Evolutionary conservation across 2,797 vertebrate genomes (phyloP).

Genomic region (Oophaga sylvatica): DNA sequence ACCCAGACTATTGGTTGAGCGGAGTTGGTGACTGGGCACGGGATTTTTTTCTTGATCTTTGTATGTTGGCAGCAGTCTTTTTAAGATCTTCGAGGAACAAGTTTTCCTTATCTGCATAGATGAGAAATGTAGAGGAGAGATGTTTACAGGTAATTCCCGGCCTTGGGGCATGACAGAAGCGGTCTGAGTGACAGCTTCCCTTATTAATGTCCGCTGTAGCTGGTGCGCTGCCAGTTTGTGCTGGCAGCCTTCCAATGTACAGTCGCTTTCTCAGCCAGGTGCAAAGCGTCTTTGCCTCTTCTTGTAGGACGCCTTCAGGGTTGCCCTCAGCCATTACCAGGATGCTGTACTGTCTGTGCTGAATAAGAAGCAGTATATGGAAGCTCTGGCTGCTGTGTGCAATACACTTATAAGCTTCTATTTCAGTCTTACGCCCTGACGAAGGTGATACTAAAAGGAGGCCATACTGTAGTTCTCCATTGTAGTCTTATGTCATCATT

Average conservation of each 20-base stretch:
- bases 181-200: slow-evolving; percentile 73
- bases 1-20: background rate
- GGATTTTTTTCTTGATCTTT: background rate
- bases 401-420: background rate
- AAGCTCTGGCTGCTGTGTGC: background rate
- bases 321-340: slow-evolving; percentile 75
- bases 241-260: slow-evolving; percentile 78
- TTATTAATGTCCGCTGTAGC: slow-evolving; percentile 83
- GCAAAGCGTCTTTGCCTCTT: slow-evolving; percentile 80
- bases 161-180: slow-evolving; percentile 46
- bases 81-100: slow-evolving; percentile 31
- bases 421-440: background rate
- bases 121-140: slow-evolving; percentile 1
- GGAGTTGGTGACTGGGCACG: background rate
- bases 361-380: slow-evolving; percentile 3
- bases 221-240: slow-evolving; percentile 79
- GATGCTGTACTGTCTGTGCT: slow-evolving; percentile 64
- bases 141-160: slow-evolving; percentile 52
- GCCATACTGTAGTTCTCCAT: background rate
- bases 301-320: slow-evolving; percentile 79
- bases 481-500: background rate
- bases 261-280: slow-evolving; percentile 80
- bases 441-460: background rate
- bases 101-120: background rate
- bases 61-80: background rate